A percentile compares a stretch with the other conserved stretches of the same genome.
phyloP scores from a whole-genome alignment of 1,140 invertebrate genomes.

The Parasteatoda tepidariorum region DNA sequence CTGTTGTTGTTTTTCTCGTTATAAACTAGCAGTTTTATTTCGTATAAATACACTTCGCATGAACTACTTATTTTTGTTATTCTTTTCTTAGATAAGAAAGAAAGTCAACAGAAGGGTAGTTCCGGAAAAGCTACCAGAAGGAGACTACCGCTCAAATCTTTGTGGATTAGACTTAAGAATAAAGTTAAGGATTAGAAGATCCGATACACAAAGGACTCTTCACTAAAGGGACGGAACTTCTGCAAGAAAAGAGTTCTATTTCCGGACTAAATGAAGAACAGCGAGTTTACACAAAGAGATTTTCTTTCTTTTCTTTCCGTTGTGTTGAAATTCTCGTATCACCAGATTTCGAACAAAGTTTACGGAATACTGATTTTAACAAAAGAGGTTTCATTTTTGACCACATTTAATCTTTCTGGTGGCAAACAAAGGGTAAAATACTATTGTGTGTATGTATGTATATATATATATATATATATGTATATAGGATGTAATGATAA shows the following conservation, averaged over 20 bases:
- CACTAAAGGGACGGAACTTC: slow-evolving; percentile 6
- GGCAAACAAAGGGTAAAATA: too few species aligned
- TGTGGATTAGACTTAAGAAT: slow-evolving; percentile 51
- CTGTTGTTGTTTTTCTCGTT: neutral
- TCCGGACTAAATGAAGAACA: slow-evolving; percentile 55
- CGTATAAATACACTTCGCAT: neutral
- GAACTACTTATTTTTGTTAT: slow-evolving; percentile 3
- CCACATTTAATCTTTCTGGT: too few species aligned
- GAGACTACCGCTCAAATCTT: slow-evolving; percentile 24
- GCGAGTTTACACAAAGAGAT: slow-evolving; percentile 39
- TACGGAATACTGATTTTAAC: neutral
- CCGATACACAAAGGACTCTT: slow-evolving; percentile 36
- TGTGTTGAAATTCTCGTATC: neutral
- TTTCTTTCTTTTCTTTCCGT: slow-evolving; percentile 19
- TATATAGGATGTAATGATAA: too few species aligned
- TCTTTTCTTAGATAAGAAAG: slow-evolving; percentile 15
- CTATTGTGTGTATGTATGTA: too few species aligned
- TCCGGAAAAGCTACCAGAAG: neutral
- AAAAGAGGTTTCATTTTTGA: neutral
- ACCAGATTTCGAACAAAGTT: neutral
- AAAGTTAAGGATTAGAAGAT: slow-evolving; percentile 56
- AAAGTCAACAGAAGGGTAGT: slow-evolving; percentile 25
- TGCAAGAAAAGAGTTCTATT: slow-evolving; percentile 46
- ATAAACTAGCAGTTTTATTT: neutral
- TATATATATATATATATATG: too few species aligned